These are phyloP conservation scores for Drosophila pseudotalamancana DNA, from an alignment of 2,888 invertebrate genomes.

Conservation along the genomic window DNA sequence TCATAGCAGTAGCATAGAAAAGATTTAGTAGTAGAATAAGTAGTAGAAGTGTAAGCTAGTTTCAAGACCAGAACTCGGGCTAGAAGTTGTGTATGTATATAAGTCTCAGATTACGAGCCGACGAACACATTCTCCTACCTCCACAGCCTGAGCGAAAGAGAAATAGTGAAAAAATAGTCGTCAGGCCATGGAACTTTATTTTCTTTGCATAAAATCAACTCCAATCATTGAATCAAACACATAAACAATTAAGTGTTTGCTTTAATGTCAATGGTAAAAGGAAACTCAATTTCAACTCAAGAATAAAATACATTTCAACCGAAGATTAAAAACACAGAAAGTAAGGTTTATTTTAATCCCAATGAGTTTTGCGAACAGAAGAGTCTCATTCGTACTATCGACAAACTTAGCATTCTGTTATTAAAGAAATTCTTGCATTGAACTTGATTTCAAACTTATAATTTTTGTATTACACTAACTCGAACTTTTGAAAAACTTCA, in stretches of 20 bases:
- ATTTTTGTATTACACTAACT: no score
- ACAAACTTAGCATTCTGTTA: no score
- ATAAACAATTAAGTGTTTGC: not conserved
- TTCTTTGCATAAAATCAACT: not conserved
- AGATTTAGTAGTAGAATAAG: constrained; percentile 1
- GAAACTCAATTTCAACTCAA: not conserved
- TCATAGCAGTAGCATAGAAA: constrained; percentile 17
- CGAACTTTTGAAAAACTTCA: no score
- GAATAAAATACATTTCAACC: not conserved
- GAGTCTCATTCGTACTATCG: no score
- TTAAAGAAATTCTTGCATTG: no score
- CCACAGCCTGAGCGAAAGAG: constrained; percentile 5
- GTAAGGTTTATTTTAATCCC: not conserved
- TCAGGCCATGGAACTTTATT: constrained; percentile 1
- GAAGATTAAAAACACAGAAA: not conserved
- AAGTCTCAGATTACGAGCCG: constrained; percentile 38
- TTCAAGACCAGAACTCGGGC: constrained; percentile 45
- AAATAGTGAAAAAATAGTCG: constrained; percentile 8
- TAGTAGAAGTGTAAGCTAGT: constrained; percentile 40
- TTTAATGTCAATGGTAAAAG: constrained; percentile 28
- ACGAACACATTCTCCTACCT: not conserved
- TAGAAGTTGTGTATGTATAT: constrained; percentile 25
- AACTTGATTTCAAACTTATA: no score
- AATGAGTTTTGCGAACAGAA: not conserved
- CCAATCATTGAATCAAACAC: not conserved